phyloP scores from a whole-genome alignment of 1,140 invertebrate species.

The Asbolus verrucosus region DNA sequence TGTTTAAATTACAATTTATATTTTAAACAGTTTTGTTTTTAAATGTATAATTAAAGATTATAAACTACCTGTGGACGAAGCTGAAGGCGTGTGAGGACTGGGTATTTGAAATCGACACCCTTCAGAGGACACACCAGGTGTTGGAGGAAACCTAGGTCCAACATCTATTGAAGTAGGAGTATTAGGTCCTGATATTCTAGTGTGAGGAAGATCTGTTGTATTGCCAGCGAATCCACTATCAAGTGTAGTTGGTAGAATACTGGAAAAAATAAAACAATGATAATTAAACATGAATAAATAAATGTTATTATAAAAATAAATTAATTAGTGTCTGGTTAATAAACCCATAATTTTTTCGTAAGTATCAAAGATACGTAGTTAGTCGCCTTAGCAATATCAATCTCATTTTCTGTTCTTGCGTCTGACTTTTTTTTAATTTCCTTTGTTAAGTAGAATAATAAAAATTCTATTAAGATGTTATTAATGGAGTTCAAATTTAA shows the following conservation, averaged over 20 bases:
- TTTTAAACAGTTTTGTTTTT: too few species aligned
- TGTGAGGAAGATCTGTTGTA: constrained; percentile 59
- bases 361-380: too few species aligned
- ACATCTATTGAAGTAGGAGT: constrained; percentile 66
- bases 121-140: constrained; percentile 60
- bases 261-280: constrained; percentile 51
- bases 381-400: too few species aligned
- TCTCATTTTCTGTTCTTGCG: too few species aligned
- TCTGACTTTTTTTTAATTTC: too few species aligned
- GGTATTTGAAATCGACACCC: constrained; percentile 66
- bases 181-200: constrained; percentile 65
- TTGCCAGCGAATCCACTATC: constrained; percentile 62
- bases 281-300: constrained; percentile 2
- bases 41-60: neutral
- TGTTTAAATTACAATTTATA: too few species aligned
- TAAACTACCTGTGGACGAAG: constrained; percentile 55
- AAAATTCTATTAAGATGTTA: too few species aligned
- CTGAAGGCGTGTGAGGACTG: constrained; percentile 66
- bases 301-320: too few species aligned
- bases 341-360: too few species aligned
- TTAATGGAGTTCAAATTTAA: too few species aligned
- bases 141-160: constrained; percentile 63
- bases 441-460: too few species aligned
- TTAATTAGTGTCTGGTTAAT: too few species aligned
- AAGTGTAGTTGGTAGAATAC: constrained; percentile 61